Conservation (phyloP, 2,797 vertebrate genomes). For the Rhinogobio ventralis region DNA sequence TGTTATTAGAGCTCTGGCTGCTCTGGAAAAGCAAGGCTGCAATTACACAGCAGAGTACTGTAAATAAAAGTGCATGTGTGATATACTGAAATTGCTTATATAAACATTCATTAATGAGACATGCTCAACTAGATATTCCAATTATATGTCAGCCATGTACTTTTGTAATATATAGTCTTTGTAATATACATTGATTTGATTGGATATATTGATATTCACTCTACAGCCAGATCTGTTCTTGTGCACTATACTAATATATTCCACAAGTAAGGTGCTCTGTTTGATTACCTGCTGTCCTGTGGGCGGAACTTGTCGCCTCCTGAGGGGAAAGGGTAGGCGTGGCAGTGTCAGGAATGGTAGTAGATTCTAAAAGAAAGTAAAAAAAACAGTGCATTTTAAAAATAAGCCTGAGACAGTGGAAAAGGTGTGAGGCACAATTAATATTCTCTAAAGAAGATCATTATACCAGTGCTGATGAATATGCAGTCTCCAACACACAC, state of each 20-base stretch:
- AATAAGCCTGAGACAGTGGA: neutral
- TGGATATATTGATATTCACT: slow-evolving; percentile 17
- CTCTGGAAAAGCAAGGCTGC: slow-evolving; percentile 36
- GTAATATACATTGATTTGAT: slow-evolving; percentile 24
- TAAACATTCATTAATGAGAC: neutral
- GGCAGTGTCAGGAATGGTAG: slow-evolving; percentile 85
- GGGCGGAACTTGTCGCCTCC: slow-evolving; percentile 81
- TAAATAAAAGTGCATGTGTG: slow-evolving; percentile 33
- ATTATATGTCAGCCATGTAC: slow-evolving; percentile 45
- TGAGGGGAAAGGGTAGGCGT: slow-evolving; percentile 84
- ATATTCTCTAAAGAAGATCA: neutral
- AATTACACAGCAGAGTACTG: slow-evolving; percentile 35
- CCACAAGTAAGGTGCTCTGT: slow-evolving; percentile 3
- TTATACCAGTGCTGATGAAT: neutral
- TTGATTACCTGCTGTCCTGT: slow-evolving; percentile 74
- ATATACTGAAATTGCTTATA: slow-evolving; percentile 21
- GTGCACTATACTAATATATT: neutral
- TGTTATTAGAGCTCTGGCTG: slow-evolving; percentile 53
- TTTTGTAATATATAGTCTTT: too few species aligned
- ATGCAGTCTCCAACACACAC: neutral
- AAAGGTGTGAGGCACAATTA: neutral
- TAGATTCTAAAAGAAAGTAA: slow-evolving; percentile 79
- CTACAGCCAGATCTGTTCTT: neutral
- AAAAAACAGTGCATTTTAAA: slow-evolving; percentile 4
- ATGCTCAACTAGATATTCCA: slow-evolving; percentile 4